A percentile compares a stretch with the other conserved stretches of the same genome.
These are phyloP conservation scores for Drosophila subobscura DNA, from an alignment of 1,140 invertebrate genomes.

Conservation along the genomic window DNA sequence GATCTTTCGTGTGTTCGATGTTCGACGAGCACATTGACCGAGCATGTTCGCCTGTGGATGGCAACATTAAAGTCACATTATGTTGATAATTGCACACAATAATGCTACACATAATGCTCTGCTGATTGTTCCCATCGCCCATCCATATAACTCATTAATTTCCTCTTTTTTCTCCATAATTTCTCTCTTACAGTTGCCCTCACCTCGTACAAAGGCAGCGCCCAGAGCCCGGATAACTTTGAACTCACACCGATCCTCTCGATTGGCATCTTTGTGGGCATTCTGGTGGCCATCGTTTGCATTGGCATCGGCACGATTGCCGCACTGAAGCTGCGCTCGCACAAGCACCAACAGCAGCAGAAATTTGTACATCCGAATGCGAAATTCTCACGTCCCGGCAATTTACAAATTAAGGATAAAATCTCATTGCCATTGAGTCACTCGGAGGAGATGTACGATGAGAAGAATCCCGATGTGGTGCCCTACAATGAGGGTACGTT, in stretches of 20 bases:
- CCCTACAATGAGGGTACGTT: constrained; percentile 92
- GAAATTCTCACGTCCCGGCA: constrained; percentile 85
- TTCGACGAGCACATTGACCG: too few relatives aligned
- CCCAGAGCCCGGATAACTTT: constrained; percentile 85
- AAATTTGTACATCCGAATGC: constrained; percentile 82
- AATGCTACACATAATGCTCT: too few relatives aligned
- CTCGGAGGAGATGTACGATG: constrained; percentile 89
- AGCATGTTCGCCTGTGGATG: too few relatives aligned
- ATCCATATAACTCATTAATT: too few relatives aligned
- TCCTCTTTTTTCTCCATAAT: not conserved
- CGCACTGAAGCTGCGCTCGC: constrained; percentile 87
- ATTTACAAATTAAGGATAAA: constrained; percentile 88
- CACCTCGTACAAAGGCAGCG: constrained; percentile 85
- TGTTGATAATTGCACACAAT: too few relatives aligned
- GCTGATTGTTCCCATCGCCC: too few relatives aligned
- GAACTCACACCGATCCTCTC: constrained; percentile 89
- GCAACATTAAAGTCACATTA: too few relatives aligned
- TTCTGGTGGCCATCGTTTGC: constrained; percentile 88
- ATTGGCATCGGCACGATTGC: constrained; percentile 89
- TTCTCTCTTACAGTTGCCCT: constrained; percentile 62
- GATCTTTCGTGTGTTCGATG: too few relatives aligned
- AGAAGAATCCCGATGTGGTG: constrained; percentile 93
- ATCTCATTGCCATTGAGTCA: constrained; percentile 87
- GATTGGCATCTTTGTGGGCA: constrained; percentile 88
- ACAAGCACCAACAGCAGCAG: constrained; percentile 84